phyloP scores from a whole-genome alignment of 1,140 invertebrate genomes.

The Drosophila rhopaloa region DNA sequence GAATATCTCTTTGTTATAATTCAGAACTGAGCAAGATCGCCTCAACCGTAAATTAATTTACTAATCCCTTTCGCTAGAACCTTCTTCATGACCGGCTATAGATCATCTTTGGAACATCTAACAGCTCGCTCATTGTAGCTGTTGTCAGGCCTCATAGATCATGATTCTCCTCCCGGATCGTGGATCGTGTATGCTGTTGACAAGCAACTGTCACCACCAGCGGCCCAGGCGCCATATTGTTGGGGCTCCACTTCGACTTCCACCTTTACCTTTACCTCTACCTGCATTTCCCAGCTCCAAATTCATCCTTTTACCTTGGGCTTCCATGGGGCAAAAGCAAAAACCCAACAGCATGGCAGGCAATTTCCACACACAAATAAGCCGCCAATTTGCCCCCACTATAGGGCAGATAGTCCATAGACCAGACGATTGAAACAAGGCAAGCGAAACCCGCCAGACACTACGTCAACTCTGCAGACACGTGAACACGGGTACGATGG shows the following conservation, averaged over 20 bases:
- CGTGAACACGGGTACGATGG: conserved; percentile 53
- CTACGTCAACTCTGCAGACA: conserved; percentile 66
- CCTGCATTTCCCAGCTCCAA: conserved; percentile 4
- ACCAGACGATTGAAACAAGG: conserved; percentile 52
- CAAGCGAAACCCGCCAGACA: conserved; percentile 53
- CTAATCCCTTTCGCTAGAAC: conserved; percentile 1
- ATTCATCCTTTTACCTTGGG: conserved; percentile 9
- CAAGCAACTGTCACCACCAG: conserved; percentile 77
- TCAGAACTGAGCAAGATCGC: background rate
- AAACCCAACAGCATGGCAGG: conserved; percentile 39
- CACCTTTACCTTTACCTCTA: conserved; percentile 24
- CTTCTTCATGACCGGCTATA: conserved; percentile 8
- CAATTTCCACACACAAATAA: conserved; percentile 80
- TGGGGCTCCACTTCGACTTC: conserved; percentile 48
- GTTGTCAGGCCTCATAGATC: conserved; percentile 50
- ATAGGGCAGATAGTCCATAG: conserved; percentile 27
- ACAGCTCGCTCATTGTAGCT: conserved; percentile 44
- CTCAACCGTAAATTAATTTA: background rate
- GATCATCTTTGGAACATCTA: conserved; percentile 50
- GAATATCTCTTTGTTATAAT: background rate
- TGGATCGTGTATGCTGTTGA: conserved; percentile 66
- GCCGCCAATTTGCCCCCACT: conserved; percentile 71
- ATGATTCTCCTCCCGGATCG: conserved; percentile 29
- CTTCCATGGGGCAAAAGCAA: conserved; percentile 28
- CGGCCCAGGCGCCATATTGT: conserved; percentile 62